Evolutionary conservation across 1,140 invertebrate genomes (phyloP), one percentile per base, ranked within the genome.

Genomic region (Drosophila lowei): DNA sequence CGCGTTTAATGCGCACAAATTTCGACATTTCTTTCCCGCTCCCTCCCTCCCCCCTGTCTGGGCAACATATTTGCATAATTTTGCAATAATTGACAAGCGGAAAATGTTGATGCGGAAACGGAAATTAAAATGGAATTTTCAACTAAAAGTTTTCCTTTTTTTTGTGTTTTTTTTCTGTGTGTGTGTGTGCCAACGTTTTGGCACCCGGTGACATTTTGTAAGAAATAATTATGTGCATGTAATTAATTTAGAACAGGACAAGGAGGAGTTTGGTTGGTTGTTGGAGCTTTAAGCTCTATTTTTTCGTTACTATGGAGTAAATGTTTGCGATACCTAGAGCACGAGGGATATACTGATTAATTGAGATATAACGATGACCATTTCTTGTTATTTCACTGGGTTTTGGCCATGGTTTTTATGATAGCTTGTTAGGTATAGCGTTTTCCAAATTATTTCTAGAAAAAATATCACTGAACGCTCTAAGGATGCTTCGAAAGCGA

Each of bases 31-130:
- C 63, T 75, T 63, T 68, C 21, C 30, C 28, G 13, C 23, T 38
- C 11, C 34, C 34, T 8, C 9, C 3, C 13, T 53, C 41, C 48
- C 47, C 49, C 28, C 56, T 74, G 9, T 13, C 53, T 48, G 68
- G 58, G 41, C 78, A 74, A 58, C 73, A 74, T 75, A 88, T 86
- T 85, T 85, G 81, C 81, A 85, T 85, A 85, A 85, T 85, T 88
- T 77, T 57, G 81, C 81, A 77, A 85, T 85, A 85, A 85, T 85
- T 85, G 81, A 85, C 81, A 86, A 85, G 81, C 81, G 81, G 83
- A 85, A 85, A 85, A 85, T 85, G 80, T 79, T 79, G 63, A 80
- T 76, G 77, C 80, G 80, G 80, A 80, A 86, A 61, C 77, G 81
- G 81, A 85, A 85, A 85, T 85, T 85, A 85, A 85, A 85, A 85